Evolutionary conservation across 1,140 invertebrate genomes (phyloP).

Genomic region (Monomorium pharaonis): DNA sequence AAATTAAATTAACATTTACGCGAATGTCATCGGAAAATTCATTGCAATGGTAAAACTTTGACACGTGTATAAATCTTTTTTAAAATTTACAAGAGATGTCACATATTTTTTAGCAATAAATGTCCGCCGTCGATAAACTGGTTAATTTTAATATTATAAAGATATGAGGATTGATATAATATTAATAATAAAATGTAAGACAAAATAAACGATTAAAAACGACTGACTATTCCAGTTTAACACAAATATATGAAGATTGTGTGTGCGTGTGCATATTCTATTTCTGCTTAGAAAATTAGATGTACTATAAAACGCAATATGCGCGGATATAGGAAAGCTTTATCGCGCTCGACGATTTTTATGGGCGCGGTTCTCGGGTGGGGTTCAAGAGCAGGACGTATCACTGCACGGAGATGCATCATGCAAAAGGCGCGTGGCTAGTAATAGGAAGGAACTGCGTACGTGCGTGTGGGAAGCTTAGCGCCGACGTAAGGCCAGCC

Average conservation of each 20-base stretch:
- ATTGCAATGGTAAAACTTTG: background rate
- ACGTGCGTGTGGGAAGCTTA: slow-evolving; percentile 53
- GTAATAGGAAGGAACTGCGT: slow-evolving; percentile 35
- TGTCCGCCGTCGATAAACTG: background rate
- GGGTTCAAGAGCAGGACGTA: background rate
- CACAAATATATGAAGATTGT: background rate
- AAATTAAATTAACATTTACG: slow-evolving; percentile 45
- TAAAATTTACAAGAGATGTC: background rate
- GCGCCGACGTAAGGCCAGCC: slow-evolving; percentile 55
- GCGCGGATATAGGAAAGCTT: background rate
- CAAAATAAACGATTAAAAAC: background rate
- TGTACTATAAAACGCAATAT: background rate
- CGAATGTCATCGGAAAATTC: background rate
- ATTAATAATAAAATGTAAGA: background rate
- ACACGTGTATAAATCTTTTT: background rate
- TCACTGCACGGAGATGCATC: slow-evolving; percentile 20
- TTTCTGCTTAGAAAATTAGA: background rate
- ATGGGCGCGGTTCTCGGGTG: background rate
- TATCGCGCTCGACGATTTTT: background rate
- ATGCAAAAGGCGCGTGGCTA: slow-evolving; percentile 47
- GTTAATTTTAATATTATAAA: background rate
- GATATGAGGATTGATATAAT: too few relatives aligned
- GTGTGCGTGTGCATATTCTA: background rate
- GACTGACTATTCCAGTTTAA: background rate
- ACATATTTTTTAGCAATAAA: background rate